Base-by-base conservation (phyloP, 2,888 invertebrate genomes). In the Charanyca ferruginea region DNA sequence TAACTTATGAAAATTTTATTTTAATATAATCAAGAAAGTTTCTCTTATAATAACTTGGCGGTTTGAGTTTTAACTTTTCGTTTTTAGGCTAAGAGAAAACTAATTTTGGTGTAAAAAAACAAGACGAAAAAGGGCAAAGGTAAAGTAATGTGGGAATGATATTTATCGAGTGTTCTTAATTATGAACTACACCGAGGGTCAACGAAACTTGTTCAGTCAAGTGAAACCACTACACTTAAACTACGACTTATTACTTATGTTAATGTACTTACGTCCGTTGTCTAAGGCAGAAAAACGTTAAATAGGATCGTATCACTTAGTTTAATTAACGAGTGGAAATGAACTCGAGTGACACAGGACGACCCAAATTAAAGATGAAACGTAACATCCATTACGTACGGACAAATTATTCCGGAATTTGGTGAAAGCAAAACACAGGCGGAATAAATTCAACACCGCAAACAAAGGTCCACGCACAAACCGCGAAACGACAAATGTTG, bases 311-410 rank as follows among this genome's bases (percentile, higher is more conserved):
- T 85, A 86, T 86, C 86, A 87, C 87, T 90, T 87, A 89, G 84
- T 84, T 83, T 88, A 91, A 91, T 91, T 86, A 90, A 88, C 86
- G 87, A 85, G 83, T 80, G 79, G 83, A 88, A 89, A 89, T 87
- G 86, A 89, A 89, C 87, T 86, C 86, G 82, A 81, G 83, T 86
- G 87, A 88, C 86, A 86, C 83, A 84, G 88, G 87, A 83, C 86
- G 89, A 88, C 89, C 91, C 90, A 86, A 91, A 94, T 94, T 91
- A 92, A 93, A 93, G 91, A 93, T 92, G 92, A 91, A 93, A 91
- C 89, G 88, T 83, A 83, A 85, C 89, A 87, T 84, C 85, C 87
- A 91, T 92, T 92, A 89, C 87, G 83, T 83, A 79, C 83, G 79
- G 87, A 90, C 91, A 90, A 93, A 93, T 92, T 92, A 90, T 90